These are phyloP conservation scores for Epistrophella euchroma DNA, from an alignment of 2,888 invertebrate genomes.

Conservation along the genomic window DNA sequence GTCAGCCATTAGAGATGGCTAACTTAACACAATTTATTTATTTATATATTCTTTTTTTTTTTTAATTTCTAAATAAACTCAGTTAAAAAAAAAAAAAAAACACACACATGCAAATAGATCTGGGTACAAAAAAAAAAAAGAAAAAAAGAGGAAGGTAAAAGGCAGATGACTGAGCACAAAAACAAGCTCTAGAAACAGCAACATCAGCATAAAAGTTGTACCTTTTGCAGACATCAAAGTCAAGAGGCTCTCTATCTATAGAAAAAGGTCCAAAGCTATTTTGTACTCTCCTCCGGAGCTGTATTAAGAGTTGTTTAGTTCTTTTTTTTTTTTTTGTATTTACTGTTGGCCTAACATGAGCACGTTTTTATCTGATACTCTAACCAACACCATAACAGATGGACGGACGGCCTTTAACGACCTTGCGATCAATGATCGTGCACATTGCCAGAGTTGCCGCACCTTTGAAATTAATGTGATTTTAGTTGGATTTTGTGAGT, in stretches of 20 bases:
- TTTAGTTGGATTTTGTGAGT: no score
- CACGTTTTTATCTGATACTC: slow-evolving; percentile 70
- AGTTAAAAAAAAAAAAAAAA: not conserved
- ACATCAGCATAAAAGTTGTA: slow-evolving; percentile 3
- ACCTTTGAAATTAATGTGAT: no score
- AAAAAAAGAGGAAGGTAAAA: slow-evolving; percentile 16
- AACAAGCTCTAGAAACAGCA: slow-evolving; percentile 36
- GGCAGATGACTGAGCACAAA: slow-evolving; percentile 39
- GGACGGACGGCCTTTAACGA: slow-evolving; percentile 75
- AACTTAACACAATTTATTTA: slow-evolving; percentile 61
- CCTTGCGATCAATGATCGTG: slow-evolving; percentile 71
- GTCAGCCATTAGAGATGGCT: slow-evolving; percentile 70
- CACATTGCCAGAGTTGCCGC: slow-evolving; percentile 1
- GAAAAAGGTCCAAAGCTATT: slow-evolving; percentile 49
- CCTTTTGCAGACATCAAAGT: slow-evolving; percentile 55
- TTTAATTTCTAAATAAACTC: slow-evolving; percentile 11
- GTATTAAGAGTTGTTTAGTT: slow-evolving; percentile 28
- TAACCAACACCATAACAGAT: slow-evolving; percentile 40
- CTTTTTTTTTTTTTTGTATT: slow-evolving; percentile 11
- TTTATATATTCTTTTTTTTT: slow-evolving; percentile 24
- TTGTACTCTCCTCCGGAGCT: slow-evolving; percentile 15
- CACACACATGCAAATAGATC: slow-evolving; percentile 7
- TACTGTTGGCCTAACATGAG: slow-evolving; percentile 59
- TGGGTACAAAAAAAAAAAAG: slow-evolving; percentile 1
- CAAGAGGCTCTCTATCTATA: slow-evolving; percentile 34